A percentile compares a stretch with the other conserved stretches of the same genome.
Evolutionary conservation across 2,797 vertebrate genomes (phyloP).

Genomic region (Apogon hyalosoma): DNA sequence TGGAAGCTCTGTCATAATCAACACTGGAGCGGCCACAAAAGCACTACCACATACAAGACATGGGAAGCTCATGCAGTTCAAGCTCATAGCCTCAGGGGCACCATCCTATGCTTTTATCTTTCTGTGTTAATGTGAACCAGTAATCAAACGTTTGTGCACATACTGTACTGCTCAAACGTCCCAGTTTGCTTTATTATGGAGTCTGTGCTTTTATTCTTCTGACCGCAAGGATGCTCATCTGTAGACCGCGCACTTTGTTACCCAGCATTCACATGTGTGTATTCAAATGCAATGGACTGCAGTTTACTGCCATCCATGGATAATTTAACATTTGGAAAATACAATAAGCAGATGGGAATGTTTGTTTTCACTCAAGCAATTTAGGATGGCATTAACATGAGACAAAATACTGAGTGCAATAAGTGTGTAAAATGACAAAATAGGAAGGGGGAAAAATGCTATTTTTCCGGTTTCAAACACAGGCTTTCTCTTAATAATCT

Average conservation of each 20-base stretch:
- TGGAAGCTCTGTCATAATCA: constrained; percentile 41
- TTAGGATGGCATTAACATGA: too few relatives aligned
- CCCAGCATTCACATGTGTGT: background rate
- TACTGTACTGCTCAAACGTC: background rate
- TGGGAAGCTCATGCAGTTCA: constrained; percentile 28
- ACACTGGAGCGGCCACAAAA: constrained; percentile 29
- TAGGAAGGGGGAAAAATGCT: too few relatives aligned
- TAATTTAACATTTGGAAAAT: constrained; percentile 16
- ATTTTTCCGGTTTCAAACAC: too few relatives aligned
- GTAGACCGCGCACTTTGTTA: background rate
- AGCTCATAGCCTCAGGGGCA: constrained; percentile 24
- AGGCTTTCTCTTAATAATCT: background rate
- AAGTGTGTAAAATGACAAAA: background rate
- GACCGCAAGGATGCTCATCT: background rate
- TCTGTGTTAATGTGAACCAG: constrained; percentile 20
- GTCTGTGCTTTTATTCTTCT: background rate
- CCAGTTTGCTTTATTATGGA: constrained; percentile 11
- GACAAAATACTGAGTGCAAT: too few relatives aligned
- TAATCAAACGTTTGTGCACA: constrained; percentile 18
- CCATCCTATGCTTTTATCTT: constrained; percentile 38
- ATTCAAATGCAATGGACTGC: constrained; percentile 1
- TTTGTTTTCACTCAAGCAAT: background rate
- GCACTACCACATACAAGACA: constrained; percentile 31
- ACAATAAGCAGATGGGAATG: background rate
- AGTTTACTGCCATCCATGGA: constrained; percentile 5